Evolutionary conservation across 2,797 vertebrate genomes (phyloP), one percentile per base, ranked within the genome.

Genomic region (Sebastiscus tertius): DNA sequence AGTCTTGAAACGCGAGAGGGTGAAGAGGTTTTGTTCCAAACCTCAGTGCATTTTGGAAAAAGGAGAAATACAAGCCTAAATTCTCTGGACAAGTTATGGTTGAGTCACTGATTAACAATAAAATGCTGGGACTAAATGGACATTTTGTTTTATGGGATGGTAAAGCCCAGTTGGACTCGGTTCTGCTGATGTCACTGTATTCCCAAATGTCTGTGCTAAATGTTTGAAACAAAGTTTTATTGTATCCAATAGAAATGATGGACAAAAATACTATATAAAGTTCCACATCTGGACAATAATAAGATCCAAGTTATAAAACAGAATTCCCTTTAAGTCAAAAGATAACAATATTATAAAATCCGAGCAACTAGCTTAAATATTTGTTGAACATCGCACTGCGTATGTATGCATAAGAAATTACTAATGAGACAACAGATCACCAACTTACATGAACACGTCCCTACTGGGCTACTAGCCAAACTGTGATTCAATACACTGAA

Each of bases 281-380:
- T 52, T 6, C 3, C 36, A 24, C 26, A 59, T 0, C 18, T 13
- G 16, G 29, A 73, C 5, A 18, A 46, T 22, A 24, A 46, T 46
- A 8, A 46, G n/a, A 58, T 18, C 22, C 22, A 59, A 54, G 10
- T 29, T n/a, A 6, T 24, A 55, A 65, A 36, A 36, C 3, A 10
- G 52, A 16, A 65, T 58, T 59, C 27, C 39, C 14, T 42, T 42
- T 42, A 18, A 31, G 20, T 10, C 5, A 1, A 64, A 4, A 8
- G 10, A 59, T 8, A 27, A 31, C 26, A 14, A 3, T 16, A 5
- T 46, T 58, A 26, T 39, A 29, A 42, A 27, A 71, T 42, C 24
- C 4, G 1, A 2, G 16, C 0, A 2, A 5, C 27, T 31, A 56
- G 24, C 42, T 0, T 46, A 46, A 18, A 46, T 46, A 56, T 42